Evolutionary conservation across 2,888 invertebrate species (phyloP), one percentile per base, ranked within the genome.

Genomic region (Scaptomyza tumidula): DNA sequence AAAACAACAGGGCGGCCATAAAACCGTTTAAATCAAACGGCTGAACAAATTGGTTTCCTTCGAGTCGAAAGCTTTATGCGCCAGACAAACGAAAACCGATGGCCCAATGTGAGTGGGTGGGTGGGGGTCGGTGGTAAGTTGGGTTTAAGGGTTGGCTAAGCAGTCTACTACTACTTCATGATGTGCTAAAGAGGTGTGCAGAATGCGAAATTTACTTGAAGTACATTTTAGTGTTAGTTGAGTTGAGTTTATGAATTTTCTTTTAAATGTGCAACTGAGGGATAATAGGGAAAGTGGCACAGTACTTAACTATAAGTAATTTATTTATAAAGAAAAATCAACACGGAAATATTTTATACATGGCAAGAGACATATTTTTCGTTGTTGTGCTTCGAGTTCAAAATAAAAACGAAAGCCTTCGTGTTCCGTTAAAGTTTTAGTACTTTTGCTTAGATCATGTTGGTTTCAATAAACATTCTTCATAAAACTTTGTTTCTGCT

Each of bases 11-110:
- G 88, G 69, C 78, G 73, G 86, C 88, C 86, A 89, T 89, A 89
- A 89, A 89, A 86, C 80, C 89, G 82, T 88, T 87, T 87, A 89
- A 87, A 86, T 88, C 87, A 89, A 89, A 89, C 76, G 76, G 86
- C 87, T 78, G 81, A 89, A 88, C 87, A 87, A 87, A 87, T 87
- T 87, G 87, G 80, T 88, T 89, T 86, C 89, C 88, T 88, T 88
- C 86, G 65, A 82, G 86, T 71, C 86, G 88, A 87, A 87, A 85
- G 82, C 88, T 87, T 88, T 82, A 82, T 88, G 75, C 78, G 58
- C 61, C 75, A 74, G 75, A 74, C 79, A 70, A 78, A 52, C 68
- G 59, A 61, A 59, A 44, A 16, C 54, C 61, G 55, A 61, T 54
- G 16, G 19, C 14, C 24, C 24, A 5, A 24, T 24, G 24, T 24